Percentiles rank a stretch among this genome's conserved stretches.
Conservation (phyloP, 2,888 invertebrate genomes). For the Pimpla rufipes region DNA sequence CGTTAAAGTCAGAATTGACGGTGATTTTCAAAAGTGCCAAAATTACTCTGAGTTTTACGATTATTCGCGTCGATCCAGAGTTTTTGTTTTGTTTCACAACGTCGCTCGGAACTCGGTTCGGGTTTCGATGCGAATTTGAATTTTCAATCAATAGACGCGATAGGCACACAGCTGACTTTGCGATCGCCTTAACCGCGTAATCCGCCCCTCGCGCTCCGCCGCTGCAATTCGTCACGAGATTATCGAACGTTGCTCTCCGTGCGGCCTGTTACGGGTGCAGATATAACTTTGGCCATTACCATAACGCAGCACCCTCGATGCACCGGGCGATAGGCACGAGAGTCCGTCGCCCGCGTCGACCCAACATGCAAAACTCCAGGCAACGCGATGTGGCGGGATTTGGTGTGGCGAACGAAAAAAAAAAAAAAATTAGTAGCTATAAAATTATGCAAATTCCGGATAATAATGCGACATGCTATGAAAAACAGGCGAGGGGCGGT, state of each 20-base stretch:
- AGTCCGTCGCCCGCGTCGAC: background rate
- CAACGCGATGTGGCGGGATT: background rate
- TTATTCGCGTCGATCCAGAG: too few species aligned
- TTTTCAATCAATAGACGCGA: slow-evolving; percentile 10
- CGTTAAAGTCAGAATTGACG: too few species aligned
- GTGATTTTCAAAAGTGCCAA: too few species aligned
- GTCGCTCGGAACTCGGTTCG: too few species aligned
- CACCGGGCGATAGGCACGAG: slow-evolving; percentile 19
- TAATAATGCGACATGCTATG: background rate
- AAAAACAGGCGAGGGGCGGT: background rate
- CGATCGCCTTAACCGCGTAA: background rate
- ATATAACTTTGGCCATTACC: slow-evolving; percentile 31
- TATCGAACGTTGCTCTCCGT: slow-evolving; percentile 24
- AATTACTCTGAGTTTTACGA: too few species aligned
- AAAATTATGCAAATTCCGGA: slow-evolving; percentile 48
- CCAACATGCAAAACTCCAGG: slow-evolving; percentile 5
- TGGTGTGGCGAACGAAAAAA: background rate
- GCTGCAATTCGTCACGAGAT: slow-evolving; percentile 25
- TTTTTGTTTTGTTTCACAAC: too few species aligned
- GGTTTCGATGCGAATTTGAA: background rate
- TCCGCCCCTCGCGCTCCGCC: background rate
- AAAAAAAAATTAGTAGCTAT: too few species aligned
- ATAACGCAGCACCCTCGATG: slow-evolving; percentile 28
- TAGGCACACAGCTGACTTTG: slow-evolving; percentile 8
- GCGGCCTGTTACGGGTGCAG: background rate